Evolutionary conservation across 2,888 invertebrate genomes (phyloP), one percentile per base, ranked within the genome.

Genomic region (Biston betularia): DNA sequence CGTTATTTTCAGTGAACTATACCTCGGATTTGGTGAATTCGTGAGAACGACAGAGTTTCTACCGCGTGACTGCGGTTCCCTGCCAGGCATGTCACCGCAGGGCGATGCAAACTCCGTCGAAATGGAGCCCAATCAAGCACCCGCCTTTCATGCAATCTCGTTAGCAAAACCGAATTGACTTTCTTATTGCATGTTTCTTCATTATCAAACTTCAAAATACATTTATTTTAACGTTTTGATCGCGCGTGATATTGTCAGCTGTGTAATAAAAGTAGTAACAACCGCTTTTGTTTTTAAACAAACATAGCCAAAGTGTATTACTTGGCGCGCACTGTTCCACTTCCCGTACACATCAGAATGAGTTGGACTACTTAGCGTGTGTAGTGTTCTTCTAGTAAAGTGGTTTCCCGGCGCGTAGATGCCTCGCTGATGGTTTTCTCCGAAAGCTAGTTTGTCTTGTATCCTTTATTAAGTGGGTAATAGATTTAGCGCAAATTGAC

Each of bases 141-240:
- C 83, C 85, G 85, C 82, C 83, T 87, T 86, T 87, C 84, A 85
- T 84, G 83, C 86, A 87, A 89, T 88, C 90, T 89, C 82, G 88
- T 90, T 90, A 89, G 85, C 83, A 81, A 24, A 82, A 84, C 84
- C 82, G 87, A 90, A 91, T 89, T 87, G 85, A 85, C 85, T 89
- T 89, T 89, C 86, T 86, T 87, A 86, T 85, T 85, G 83, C 83
- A 79, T 80, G 76, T 82, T 87, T 86, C 79, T 77, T 79, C 78
- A 78, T 81, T 76, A 83, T 81, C 79, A 75, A 84, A 86, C 82
- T 87, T 87, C 84, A 84, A 85, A 85, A 86, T 24, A 24, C 1
- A 24, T 3, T 2, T 3, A 24, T 24, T 24, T 24, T 24, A 2
- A 88, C 79, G 81, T 80, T 81, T 85, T 86, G 83, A 85, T 85